phyloP scores from a whole-genome alignment of 2,113 vertebrate species.

The Protobothrops flavoviridis region DNA sequence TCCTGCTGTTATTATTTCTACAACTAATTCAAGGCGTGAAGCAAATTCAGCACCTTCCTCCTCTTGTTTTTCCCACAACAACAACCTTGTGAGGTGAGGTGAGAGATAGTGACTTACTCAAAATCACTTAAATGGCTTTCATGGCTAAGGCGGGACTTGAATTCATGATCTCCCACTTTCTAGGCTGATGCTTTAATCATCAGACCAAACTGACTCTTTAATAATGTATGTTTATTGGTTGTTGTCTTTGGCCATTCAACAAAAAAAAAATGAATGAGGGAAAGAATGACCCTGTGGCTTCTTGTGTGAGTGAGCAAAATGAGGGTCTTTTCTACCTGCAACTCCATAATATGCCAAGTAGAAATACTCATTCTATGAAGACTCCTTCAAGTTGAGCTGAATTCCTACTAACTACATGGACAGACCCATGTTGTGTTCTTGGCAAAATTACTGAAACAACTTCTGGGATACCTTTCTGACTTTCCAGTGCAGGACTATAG shows the following conservation, averaged over 20 bases:
- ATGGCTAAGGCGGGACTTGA: not conserved
- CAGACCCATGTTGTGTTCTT: too few relatives aligned
- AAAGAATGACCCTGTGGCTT: not conserved
- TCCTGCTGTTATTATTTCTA: not conserved
- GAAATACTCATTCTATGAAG: too few relatives aligned
- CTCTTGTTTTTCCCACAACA: not conserved
- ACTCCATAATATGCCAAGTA: too few relatives aligned
- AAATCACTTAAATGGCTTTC: not conserved
- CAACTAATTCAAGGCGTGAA: not conserved
- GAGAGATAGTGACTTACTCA: not conserved
- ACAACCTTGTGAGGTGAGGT: not conserved
- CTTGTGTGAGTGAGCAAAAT: too few relatives aligned
- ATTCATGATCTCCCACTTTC: not conserved
- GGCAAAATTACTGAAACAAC: too few relatives aligned
- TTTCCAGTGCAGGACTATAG: not conserved
- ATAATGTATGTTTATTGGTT: not conserved
- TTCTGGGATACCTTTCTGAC: not conserved
- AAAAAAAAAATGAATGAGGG: not conserved
- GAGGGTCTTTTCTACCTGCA: too few relatives aligned
- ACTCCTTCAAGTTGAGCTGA: too few relatives aligned
- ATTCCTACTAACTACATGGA: too few relatives aligned
- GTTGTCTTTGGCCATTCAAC: not conserved
- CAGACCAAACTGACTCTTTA: not conserved
- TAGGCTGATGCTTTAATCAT: not conserved
- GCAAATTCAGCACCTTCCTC: not conserved